Percentiles rank a stretch among this genome's conserved stretches.
phyloP scores from a whole-genome alignment of 2,888 invertebrate species.

The Pyrrhia umbra region DNA sequence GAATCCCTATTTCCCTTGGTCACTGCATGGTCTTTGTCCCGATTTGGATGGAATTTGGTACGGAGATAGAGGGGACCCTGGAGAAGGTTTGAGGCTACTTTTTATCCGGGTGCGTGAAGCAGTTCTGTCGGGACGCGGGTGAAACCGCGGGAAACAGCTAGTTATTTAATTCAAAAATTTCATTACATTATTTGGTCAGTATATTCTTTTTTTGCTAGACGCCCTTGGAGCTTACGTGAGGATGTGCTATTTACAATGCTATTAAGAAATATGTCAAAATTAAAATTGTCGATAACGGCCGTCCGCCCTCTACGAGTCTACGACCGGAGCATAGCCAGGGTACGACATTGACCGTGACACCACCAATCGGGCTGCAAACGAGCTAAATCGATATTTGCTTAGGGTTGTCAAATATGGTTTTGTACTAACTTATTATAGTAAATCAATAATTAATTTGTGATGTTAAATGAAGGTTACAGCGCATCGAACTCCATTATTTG shows the following conservation, averaged over 20 bases:
- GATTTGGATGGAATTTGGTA: too few relatives aligned
- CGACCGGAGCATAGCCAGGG: slow-evolving; percentile 22
- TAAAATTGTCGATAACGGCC: slow-evolving; percentile 20
- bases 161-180: too few relatives aligned
- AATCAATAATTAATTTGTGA: slow-evolving; percentile 16
- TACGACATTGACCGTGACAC: slow-evolving; percentile 68
- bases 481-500: neutral
- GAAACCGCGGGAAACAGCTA: too few relatives aligned
- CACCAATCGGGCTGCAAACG: slow-evolving; percentile 45
- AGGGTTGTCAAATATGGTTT: slow-evolving; percentile 38
- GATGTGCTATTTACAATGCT: slow-evolving; percentile 24
- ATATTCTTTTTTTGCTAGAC: neutral
- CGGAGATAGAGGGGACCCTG: too few relatives aligned
- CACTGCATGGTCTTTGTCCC: too few relatives aligned
- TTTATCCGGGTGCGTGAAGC: too few relatives aligned
- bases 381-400: slow-evolving; percentile 63
- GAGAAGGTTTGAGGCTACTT: too few relatives aligned
- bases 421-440: slow-evolving; percentile 4
- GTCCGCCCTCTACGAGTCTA: slow-evolving; percentile 45
- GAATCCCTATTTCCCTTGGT: too few relatives aligned
- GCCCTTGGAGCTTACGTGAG: slow-evolving; percentile 19
- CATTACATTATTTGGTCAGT: too few relatives aligned
- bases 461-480: slow-evolving; percentile 20
- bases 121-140: too few relatives aligned
- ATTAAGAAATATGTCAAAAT: slow-evolving; percentile 31